Evolutionary conservation across 2,888 invertebrate species (phyloP).

Genomic region (Glyphotaelius pellucidus): DNA sequence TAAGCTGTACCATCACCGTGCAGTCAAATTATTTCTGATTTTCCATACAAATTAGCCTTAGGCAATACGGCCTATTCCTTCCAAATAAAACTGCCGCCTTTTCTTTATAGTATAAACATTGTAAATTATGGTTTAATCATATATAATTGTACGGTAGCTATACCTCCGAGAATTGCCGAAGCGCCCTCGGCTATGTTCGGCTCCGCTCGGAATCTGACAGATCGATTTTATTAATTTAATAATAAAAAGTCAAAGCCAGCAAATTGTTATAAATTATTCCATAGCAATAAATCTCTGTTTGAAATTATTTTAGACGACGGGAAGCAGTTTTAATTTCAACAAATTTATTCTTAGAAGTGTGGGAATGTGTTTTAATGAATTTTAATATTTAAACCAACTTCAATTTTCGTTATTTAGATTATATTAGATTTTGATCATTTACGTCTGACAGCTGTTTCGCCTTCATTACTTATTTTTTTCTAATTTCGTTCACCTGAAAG

Average conservation of each 20-base stretch:
- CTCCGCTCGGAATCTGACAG: slow-evolving; percentile 14
- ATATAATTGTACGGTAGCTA: slow-evolving; percentile 23
- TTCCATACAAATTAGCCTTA: neutral
- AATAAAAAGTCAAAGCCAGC: neutral
- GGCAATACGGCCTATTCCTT: neutral
- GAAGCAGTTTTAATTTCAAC: neutral
- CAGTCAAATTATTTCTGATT: neutral
- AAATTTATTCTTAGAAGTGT: neutral
- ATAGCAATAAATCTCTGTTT: neutral
- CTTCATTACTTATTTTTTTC: too few relatives aligned
- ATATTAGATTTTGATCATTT: too few relatives aligned
- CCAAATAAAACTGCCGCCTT: neutral
- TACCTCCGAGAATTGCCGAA: slow-evolving; percentile 10
- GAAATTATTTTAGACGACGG: neutral
- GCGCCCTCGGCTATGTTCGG: neutral
- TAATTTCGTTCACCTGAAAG: too few relatives aligned
- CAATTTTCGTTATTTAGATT: neutral
- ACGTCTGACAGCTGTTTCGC: too few relatives aligned
- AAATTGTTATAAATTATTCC: slow-evolving; percentile 2
- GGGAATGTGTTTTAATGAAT: neutral
- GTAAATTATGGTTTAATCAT: neutral
- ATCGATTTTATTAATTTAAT: neutral
- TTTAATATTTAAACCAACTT: neutral
- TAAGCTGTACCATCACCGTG: too few relatives aligned
- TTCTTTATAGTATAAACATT: neutral